Evolutionary conservation across 2,113 vertebrate genomes (phyloP).

Genomic region (Recurvirostra avosetta): DNA sequence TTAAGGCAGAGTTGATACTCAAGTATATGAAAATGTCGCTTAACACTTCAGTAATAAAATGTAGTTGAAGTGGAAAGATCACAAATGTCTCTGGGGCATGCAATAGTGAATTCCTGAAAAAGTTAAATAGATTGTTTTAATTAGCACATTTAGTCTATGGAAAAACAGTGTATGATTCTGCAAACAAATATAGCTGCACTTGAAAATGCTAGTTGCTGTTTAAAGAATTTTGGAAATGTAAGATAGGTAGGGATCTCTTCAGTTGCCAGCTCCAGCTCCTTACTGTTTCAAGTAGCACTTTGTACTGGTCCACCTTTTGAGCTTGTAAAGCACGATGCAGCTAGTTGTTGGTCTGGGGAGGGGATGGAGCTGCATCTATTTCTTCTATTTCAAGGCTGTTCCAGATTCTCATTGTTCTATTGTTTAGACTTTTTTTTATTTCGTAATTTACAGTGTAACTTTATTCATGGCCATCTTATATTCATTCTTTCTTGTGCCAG

Average conservation of each 20-base stretch:
- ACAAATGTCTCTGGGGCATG: background rate
- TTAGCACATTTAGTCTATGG: background rate
- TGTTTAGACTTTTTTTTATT: background rate
- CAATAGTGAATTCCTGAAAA: background rate
- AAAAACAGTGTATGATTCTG: background rate
- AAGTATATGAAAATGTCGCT: background rate
- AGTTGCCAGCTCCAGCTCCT: background rate
- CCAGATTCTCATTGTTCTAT: background rate
- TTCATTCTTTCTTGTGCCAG: background rate
- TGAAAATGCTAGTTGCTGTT: background rate
- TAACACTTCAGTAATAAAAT: background rate
- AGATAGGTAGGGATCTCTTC: background rate
- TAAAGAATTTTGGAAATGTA: background rate
- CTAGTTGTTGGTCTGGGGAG: background rate
- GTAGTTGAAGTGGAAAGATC: constrained; percentile 4
- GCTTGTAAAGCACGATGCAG: background rate
- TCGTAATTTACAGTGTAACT: background rate
- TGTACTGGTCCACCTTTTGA: background rate
- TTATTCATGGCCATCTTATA: background rate
- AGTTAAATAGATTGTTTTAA: background rate
- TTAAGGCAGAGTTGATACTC: background rate
- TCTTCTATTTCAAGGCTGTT: background rate
- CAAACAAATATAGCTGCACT: background rate
- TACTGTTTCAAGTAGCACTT: background rate
- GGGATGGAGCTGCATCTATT: background rate